A percentile compares a stretch with the other conserved stretches of the same genome.
These are phyloP conservation scores for Callosobruchus maculatus DNA, from an alignment of 2,888 invertebrate genomes.

Conservation along the genomic window DNA sequence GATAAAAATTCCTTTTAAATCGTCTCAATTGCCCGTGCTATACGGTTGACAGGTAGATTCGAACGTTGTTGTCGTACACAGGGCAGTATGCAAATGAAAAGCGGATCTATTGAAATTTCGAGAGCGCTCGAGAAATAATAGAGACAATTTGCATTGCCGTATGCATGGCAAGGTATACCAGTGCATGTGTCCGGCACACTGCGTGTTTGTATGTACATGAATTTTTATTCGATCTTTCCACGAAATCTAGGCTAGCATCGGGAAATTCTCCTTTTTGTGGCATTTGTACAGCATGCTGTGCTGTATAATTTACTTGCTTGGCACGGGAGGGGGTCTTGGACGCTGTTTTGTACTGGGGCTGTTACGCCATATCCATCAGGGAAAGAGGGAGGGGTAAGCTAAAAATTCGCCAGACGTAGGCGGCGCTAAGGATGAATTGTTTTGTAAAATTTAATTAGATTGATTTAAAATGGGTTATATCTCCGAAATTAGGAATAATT, in stretches of 20 bases:
- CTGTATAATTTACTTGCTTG: not conserved
- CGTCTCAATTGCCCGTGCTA: not conserved
- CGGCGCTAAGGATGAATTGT: too few species aligned
- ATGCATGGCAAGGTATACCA: not conserved
- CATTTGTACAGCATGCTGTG: not conserved
- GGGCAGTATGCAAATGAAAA: not conserved
- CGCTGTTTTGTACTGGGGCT: not conserved
- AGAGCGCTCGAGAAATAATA: not conserved
- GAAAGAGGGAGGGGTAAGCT: too few species aligned
- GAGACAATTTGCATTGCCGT: not conserved
- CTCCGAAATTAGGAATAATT: too few species aligned
- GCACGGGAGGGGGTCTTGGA: not conserved
- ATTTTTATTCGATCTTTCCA: not conserved
- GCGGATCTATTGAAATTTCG: not conserved
- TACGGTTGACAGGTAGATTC: not conserved
- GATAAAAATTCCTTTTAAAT: too few species aligned
- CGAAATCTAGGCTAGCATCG: not conserved
- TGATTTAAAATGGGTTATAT: too few species aligned
- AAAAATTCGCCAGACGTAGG: too few species aligned
- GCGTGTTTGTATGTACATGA: not conserved
- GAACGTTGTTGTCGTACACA: not conserved
- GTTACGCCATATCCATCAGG: too few species aligned
- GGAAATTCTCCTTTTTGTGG: not conserved
- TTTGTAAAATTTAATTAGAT: too few species aligned
- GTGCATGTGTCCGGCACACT: not conserved